Base-by-base conservation (phyloP, 2,888 invertebrate species). In the Acrobasis suavella region DNA sequence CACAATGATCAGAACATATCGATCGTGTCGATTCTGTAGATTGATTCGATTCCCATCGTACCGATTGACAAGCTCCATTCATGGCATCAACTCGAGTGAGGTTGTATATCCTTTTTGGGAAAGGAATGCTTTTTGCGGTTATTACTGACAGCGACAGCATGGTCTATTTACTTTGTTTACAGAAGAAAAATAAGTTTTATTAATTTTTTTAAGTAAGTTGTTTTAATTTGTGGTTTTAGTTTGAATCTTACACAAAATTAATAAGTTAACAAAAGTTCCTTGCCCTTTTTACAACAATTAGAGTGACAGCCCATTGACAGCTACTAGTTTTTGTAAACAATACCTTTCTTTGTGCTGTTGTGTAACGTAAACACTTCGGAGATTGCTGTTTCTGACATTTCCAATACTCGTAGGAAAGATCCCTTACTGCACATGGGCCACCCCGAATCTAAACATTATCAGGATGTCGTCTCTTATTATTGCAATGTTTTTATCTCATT, bases 101-200 rank as follows among this genome's bases (percentile, higher is more conserved):
- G 39, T 42, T 56, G 56, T 56, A n/a, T 54, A 17, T 42, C 56
- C 56, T 42, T 56, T 17, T 56, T 22, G 39, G 56, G 56, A 9
- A 42, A 56, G 17, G 42, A 42, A 56, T 56, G 38, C 12, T 10
- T 64, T 70, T 69, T 68, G 68, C 58, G 63, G 68, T 66, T 52
- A 54, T 69, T 55, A 55, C 46, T 56, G n/a, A 3, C 22, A 22
- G 22, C 22, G 3, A 3, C 22, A 22, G 22, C 22, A 22, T 22
- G 22, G 22, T 22, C 3, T 22, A 22, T 22, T 22, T 22, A 22
- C 22, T 22, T 22, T 22, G 22, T 22, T 22, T 3, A 22, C 22
- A 22, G 32, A 32, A 32, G 8, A 32, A 32, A 32, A 32, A 32
- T 7, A 7, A 32, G 7, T 32, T 32, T 8, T 32, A 32, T 32